Base-by-base conservation (phyloP, 1,140 invertebrate species). In the Lasaia peninsularis region DNA sequence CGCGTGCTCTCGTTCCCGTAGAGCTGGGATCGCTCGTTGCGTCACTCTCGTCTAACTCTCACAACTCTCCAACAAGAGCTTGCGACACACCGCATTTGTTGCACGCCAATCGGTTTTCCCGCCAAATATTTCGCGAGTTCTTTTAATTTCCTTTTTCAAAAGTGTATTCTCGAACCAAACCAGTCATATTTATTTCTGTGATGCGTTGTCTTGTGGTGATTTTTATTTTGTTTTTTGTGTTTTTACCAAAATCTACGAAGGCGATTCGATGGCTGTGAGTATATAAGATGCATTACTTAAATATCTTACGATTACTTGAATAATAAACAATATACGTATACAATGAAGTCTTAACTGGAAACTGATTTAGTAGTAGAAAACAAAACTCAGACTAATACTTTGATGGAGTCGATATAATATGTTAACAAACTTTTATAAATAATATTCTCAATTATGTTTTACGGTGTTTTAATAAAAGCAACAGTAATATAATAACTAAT, bases 231-330 rank as follows among this genome's bases (percentile, higher is more conserved):
- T 83, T 86, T 57, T 88, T 88, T 85, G 80, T 88, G 75, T 88
- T 88, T 78, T 77, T 88, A 56, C 82, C 79, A 18, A 78, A 69
- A 61, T 75, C 85, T 5, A 71, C 76, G 18, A 67, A 86, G 63
- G 85, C 78, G 65, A 88, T 88, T 69, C 80, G 85, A 79, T 88
- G 85, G 85, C 62, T 88, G 82, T 88, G 71, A 88, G 85, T 88
- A 84, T 58, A 14, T 28, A 40, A 37, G 5, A 37, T 37, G 6
- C 8, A 37, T 12, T 37, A 16, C 7, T 14, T 37, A 37, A 40
- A 40, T 37, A 37, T 6, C 24, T 28, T 28, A 28, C 8, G 8
- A 28, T 12, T 40, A 14, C 10, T 8, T 14, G 40, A n/a, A 35
- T 16, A 37, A 34, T 33, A 34, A 32, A n/a, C n/a, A n/a, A n/a